Base-by-base conservation (phyloP, 2,797 vertebrate genomes). In the Sparidentex hasta region DNA sequence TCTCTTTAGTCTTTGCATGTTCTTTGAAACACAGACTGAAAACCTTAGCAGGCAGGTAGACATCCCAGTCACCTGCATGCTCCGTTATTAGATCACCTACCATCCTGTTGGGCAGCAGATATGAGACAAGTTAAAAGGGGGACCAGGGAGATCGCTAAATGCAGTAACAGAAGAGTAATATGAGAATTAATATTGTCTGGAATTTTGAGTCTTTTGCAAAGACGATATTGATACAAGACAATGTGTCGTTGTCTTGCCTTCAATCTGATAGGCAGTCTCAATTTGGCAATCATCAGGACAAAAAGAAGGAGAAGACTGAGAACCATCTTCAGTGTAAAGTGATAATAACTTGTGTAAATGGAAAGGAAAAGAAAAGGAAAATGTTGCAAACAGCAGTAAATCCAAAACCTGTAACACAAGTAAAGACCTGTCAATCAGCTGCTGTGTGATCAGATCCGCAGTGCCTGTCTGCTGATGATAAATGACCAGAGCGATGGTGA, bases 11-110 rank as follows among this genome's bases (percentile, higher is more conserved):
- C 52, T 57, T 23, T 3, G 90, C 80, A 65, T 95, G 93, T 63
- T 94, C 92, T 65, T 86, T 84, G 71, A 93, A 95, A 67, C 94
- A 95, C 66, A 95, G 83, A 20, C 85, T 80, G 80, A 95, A 94
- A 23, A 95, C 92, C 41, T 87, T 88, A 7, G 94, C 94, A 0
- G 94, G 94, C 13, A 95, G 86, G 80, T 88, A 92, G 47, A 95
- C 83, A 13, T 95, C 93, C 94, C 94, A 95, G 86, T 93, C 91
- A 0, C 82, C 74, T 2, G 85, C 64, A 11, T 94, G 92, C 44
- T 94, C 87, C 57, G 91, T 90, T 1, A 88, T 25, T 0, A 95
- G 82, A 51, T 92, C 92, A 23, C 67, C 76, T 1, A 95, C 90
- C 93, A 94, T 94, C 79, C 94, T 95, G 88, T 71, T 8, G 4